These are phyloP conservation scores for Papilio dardanus DNA, from an alignment of 1,140 invertebrate species.

Conservation along the genomic window DNA sequence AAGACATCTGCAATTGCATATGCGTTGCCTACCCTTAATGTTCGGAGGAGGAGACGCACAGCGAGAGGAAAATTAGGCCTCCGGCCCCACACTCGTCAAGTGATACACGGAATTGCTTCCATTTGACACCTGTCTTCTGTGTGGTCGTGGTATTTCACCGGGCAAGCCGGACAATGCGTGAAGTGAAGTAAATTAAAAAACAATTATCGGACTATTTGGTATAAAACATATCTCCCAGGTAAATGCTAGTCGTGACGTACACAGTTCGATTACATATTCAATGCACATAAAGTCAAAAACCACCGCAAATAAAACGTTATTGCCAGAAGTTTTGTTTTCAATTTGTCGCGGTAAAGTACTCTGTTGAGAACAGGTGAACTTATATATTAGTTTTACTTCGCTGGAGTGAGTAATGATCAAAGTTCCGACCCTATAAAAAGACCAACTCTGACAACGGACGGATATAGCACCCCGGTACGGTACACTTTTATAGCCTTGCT, in stretches of 20 bases:
- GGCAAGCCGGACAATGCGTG: too few relatives aligned
- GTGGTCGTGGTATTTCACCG: too few relatives aligned
- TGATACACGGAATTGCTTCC: too few relatives aligned
- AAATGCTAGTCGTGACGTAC: background rate
- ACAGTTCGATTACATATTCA: background rate
- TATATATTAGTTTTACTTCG: conserved; percentile 6
- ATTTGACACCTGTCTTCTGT: too few relatives aligned
- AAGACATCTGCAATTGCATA: too few relatives aligned
- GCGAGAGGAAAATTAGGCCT: too few relatives aligned
- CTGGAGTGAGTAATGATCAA: conserved; percentile 25
- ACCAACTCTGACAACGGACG: conserved; percentile 22
- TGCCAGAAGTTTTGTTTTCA: conserved; percentile 23
- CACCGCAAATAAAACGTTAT: conserved; percentile 19
- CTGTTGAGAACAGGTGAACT: conserved; percentile 13
- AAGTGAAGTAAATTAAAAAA: too few relatives aligned
- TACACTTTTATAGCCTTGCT: conserved; percentile 18
- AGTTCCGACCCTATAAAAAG: conserved; percentile 29
- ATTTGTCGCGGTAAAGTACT: conserved; percentile 20
- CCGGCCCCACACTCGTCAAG: too few relatives aligned
- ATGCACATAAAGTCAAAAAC: background rate
- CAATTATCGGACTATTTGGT: too few relatives aligned
- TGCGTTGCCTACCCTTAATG: too few relatives aligned
- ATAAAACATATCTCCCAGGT: background rate
- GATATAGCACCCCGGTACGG: conserved; percentile 22
- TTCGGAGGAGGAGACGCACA: too few relatives aligned